Evolutionary conservation across 2,797 vertebrate genomes (phyloP), one percentile per base, ranked within the genome.

Genomic region (Loris lydekkerianus): DNA sequence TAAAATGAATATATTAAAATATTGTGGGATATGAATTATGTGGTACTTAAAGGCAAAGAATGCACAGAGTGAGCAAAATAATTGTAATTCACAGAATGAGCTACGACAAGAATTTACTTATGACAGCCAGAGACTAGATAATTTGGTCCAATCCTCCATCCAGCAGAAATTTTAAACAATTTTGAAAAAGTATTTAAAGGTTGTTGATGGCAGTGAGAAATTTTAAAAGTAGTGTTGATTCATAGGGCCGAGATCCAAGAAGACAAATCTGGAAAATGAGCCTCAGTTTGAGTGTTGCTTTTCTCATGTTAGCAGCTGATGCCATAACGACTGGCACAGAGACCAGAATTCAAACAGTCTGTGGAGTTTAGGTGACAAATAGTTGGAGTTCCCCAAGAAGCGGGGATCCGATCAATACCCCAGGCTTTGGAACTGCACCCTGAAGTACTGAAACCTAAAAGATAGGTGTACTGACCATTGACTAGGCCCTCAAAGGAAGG

Each of bases 1-100:
- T 84, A n/a, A 90, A 95, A 37, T 70, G 72, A 92, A 83, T 49
- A 27, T 58, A 49, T 73, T 3, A 65, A 78, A 70, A 65, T 87
- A 78, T 73, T 72, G 82, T 31, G 10, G 31, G 10, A 58, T 63
- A 53, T 21, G n/a, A 89, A 61, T 23, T 61, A 40, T n/a, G 8
- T 27, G 34, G 10, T n/a, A 31, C 23, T 86, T 31, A 63, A 85
- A 56, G 46, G 9, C 17, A 93, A 84, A 81, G 20, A 65, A 70
- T 63, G 9, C 15, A 67, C 21, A 89, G 75, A 69, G 27, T 87
- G 63, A 69, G 18, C 6, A 88, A 91, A 67, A 84, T 43, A 70
- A 70, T 65, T 83, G 14, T 49, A 10, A 70, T 23, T 43, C 53
- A 13, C 5, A 84, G 70, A 76, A 72, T 67, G n/a, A n/a, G 31